A percentile compares a stretch with the other conserved stretches of the same genome.
phyloP scores from a whole-genome alignment of 2,888 invertebrate genomes.

The Lithosia quadra region DNA sequence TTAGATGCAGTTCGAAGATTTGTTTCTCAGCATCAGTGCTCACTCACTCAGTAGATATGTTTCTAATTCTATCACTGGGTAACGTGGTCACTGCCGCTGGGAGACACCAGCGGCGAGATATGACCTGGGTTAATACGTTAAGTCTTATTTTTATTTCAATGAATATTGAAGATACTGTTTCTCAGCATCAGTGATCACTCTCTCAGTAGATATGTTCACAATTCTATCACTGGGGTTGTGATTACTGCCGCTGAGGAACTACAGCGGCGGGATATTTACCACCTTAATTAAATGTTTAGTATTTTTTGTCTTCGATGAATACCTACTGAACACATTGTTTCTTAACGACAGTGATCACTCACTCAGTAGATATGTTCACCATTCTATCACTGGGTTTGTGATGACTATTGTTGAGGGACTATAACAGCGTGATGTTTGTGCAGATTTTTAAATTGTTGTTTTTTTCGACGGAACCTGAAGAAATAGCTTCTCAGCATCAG shows the following conservation, averaged over 20 bases:
- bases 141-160: not conserved
- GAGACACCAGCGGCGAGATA: not conserved
- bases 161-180: too few species aligned
- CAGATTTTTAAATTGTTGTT: too few species aligned
- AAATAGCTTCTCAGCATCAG: not conserved
- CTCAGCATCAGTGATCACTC: conserved; percentile 11
- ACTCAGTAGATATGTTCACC: conserved; percentile 25
- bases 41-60: conserved; percentile 39
- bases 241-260: not conserved
- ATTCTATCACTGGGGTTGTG: conserved; percentile 33
- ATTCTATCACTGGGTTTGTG: conserved; percentile 31
- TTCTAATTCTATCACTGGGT: conserved; percentile 39
- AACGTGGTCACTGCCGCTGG: conserved; percentile 19
- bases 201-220: conserved; percentile 18
- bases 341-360: conserved; percentile 24
- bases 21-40: conserved; percentile 17
- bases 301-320: not conserved
- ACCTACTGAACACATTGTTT: conserved; percentile 11
- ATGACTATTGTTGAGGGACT: conserved; percentile 8
- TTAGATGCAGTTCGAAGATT: too few species aligned
- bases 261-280: not conserved
- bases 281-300: too few species aligned
- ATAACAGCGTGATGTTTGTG: too few species aligned
- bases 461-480: not conserved
- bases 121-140: conserved; percentile 6